Evolutionary conservation across 2,797 vertebrate genomes (phyloP).

Genomic region (Myripristis murdjan): DNA sequence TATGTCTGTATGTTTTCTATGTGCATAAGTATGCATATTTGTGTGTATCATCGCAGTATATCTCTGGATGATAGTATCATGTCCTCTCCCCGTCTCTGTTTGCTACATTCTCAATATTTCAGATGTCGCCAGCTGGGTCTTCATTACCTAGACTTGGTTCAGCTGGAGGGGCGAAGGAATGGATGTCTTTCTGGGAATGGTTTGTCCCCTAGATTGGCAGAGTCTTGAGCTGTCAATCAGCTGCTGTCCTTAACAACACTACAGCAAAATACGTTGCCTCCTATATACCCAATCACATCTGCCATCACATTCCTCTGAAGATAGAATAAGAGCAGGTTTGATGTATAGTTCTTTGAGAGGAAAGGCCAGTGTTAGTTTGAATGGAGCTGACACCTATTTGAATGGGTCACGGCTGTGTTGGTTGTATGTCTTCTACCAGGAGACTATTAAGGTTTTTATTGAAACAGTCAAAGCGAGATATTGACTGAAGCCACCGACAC

Average conservation of each 20-base stretch:
- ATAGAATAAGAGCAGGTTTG: conserved; percentile 34
- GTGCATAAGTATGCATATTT: neutral
- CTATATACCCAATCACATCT: conserved; percentile 41
- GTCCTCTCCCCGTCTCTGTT: neutral
- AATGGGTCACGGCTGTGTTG: conserved; percentile 68
- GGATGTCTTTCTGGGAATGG: conserved; percentile 48
- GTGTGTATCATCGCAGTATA: neutral
- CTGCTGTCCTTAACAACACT: conserved; percentile 30
- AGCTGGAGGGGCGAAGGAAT: conserved; percentile 22
- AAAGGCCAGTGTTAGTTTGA: conserved; percentile 55
- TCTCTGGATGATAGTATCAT: neutral
- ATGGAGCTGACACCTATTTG: conserved; percentile 61
- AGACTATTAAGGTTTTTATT: conserved; percentile 60
- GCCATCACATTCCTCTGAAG: conserved; percentile 31
- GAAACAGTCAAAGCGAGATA: conserved; percentile 74
- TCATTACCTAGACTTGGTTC: conserved; percentile 19
- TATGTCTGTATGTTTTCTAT: neutral
- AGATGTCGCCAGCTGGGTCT: conserved; percentile 9
- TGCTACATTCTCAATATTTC: conserved; percentile 6
- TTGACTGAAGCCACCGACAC: conserved; percentile 60
- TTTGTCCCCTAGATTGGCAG: conserved; percentile 59
- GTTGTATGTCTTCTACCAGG: conserved; percentile 58
- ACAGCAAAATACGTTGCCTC: conserved; percentile 20
- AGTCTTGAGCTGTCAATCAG: conserved; percentile 68
- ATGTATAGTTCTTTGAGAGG: conserved; percentile 55